Conservation (phyloP, 1,140 invertebrate species). For the Drosophila novamexicana region DNA sequence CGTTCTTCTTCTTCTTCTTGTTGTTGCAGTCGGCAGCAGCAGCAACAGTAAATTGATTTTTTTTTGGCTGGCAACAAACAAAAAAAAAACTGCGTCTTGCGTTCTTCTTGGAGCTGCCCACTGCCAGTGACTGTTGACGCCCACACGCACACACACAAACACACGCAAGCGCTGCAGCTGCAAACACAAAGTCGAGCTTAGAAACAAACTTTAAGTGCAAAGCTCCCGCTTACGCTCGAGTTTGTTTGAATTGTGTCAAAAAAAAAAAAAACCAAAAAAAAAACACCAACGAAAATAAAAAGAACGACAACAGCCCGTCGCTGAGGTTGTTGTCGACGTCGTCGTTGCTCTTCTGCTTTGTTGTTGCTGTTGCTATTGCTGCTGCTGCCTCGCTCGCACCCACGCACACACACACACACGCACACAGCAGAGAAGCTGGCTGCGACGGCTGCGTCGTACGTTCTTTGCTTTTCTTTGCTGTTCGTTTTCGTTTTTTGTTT, state of each 20-base stretch:
- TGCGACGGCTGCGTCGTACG: conserved; percentile 65
- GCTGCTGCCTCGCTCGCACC: conserved; percentile 64
- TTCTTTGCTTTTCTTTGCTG: conserved; percentile 59
- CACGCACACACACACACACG: conserved; percentile 46
- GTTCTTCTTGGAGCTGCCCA: conserved; percentile 25
- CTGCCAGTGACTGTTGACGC: conserved; percentile 40
- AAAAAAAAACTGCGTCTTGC: conserved; percentile 60
- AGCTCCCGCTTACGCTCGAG: conserved; percentile 40
- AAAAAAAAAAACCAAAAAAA: conserved; percentile 22
- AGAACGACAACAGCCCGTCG: conserved; percentile 6
- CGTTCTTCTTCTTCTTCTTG: conserved; percentile 38
- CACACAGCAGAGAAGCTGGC: conserved; percentile 30
- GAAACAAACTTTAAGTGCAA: conserved; percentile 66
- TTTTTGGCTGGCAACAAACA: conserved; percentile 65
- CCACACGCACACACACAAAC: conserved; percentile 39
- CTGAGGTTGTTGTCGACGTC: conserved; percentile 8
- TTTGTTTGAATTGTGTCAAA: conserved; percentile 71
- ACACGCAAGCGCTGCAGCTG: conserved; percentile 8
- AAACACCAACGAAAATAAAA: conserved; percentile 11
- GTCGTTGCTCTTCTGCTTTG: conserved; percentile 43
- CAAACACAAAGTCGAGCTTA: conserved; percentile 56
- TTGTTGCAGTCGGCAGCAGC: conserved; percentile 55
- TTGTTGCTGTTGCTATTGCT: conserved; percentile 52
- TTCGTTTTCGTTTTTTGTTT: conserved; percentile 60
- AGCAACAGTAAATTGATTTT: conserved; percentile 55